These are phyloP conservation scores for Heliocidaris erythrogramma DNA, from an alignment of 35 echinoderm and acorn worm genomes.

Conservation along the genomic window DNA sequence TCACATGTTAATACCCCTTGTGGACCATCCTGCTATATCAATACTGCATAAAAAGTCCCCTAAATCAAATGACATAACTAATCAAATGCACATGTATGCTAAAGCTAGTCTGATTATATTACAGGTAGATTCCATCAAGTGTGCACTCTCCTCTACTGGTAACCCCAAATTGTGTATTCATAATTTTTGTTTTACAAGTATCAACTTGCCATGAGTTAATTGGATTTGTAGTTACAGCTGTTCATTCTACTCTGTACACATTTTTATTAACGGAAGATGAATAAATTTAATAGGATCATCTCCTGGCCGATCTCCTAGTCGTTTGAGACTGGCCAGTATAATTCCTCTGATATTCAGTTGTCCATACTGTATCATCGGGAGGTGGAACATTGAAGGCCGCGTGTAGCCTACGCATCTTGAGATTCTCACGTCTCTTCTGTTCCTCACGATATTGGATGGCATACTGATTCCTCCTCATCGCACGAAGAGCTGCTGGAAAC, in stretches of 20 bases:
- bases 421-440: constrained; percentile 47
- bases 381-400: constrained; percentile 69
- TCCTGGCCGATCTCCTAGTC: constrained; percentile 15
- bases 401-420: constrained; percentile 46
- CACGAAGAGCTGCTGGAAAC: constrained; percentile 67
- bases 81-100: not conserved
- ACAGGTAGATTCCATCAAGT: not conserved
- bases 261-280: not conserved
- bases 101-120: not conserved
- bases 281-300: not conserved
- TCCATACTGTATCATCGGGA: constrained; percentile 58
- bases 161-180: too few relatives aligned
- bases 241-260: not conserved
- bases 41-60: not conserved
- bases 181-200: not conserved
- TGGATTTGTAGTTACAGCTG: not conserved
- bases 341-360: constrained; percentile 75
- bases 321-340: constrained; percentile 54
- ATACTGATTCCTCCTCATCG: constrained; percentile 66
- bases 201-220: not conserved
- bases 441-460: constrained; percentile 62
- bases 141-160: too few relatives aligned
- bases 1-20: not conserved
- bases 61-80: not conserved
- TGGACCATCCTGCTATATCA: not conserved